Conservation (phyloP, 2,888 invertebrate species). For the Lissocephala sabroskyi region DNA sequence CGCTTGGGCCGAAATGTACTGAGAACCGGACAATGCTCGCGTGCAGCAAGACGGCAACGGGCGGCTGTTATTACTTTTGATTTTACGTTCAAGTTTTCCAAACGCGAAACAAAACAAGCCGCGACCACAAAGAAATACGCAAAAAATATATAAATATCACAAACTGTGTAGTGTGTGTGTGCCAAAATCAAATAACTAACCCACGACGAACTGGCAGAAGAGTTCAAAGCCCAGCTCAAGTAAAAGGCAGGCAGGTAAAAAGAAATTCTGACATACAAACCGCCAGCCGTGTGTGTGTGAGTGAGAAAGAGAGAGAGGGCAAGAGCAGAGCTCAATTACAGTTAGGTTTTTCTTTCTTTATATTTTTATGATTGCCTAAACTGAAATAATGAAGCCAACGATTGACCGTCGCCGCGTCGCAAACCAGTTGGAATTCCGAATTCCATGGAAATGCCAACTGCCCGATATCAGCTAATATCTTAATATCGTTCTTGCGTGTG, state of each 20-base stretch:
- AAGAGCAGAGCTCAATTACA: slow-evolving; percentile 34
- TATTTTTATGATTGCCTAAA: slow-evolving; percentile 26
- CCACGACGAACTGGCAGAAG: too few species aligned
- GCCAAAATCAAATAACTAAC: slow-evolving; percentile 27
- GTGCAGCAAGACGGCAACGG: slow-evolving; percentile 33
- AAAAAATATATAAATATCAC: slow-evolving; percentile 24
- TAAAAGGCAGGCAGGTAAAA: slow-evolving; percentile 38
- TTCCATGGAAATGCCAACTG: neutral
- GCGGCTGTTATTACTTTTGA: slow-evolving; percentile 32
- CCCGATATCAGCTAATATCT: slow-evolving; percentile 8
- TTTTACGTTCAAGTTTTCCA: slow-evolving; percentile 16
- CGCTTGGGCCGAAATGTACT: slow-evolving; percentile 41
- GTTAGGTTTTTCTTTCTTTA: slow-evolving; percentile 50
- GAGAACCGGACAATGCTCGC: slow-evolving; percentile 50
- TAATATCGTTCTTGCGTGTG: slow-evolving; percentile 3
- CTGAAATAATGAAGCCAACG: slow-evolving; percentile 17
- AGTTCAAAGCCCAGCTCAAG: slow-evolving; percentile 38
- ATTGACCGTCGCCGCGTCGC: slow-evolving; percentile 1
- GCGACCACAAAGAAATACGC: slow-evolving; percentile 26
- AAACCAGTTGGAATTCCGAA: too few species aligned
- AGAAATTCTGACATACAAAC: slow-evolving; percentile 15
- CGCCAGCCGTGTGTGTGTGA: slow-evolving; percentile 23
- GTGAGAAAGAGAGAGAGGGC: slow-evolving; percentile 36
- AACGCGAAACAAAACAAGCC: slow-evolving; percentile 10
- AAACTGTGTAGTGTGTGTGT: slow-evolving; percentile 38